Evolutionary conservation across 2,888 invertebrate genomes (phyloP), one percentile per base, ranked within the genome.

Genomic region (Cheilosia urbana): DNA sequence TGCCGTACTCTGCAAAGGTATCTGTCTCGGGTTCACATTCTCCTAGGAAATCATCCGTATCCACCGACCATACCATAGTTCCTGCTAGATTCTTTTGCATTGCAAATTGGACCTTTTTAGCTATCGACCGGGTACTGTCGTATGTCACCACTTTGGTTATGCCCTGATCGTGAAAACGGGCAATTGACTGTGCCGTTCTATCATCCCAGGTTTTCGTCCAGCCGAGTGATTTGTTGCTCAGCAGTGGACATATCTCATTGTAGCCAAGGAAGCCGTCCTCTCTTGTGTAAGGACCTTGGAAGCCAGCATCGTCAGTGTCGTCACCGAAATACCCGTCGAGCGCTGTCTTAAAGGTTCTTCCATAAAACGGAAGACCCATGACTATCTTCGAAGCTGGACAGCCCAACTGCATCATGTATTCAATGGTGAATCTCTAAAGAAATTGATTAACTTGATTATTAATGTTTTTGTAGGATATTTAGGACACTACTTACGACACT

Each of bases 11-110:
- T 0, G 92, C 89, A 87, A 93, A 94, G 0, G 93, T 92, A 57
- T 94, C 93, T 0, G 89, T 88, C 49, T 93, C 94, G 1, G 92
- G 90, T 0, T 91, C 90, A 85, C 97, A 97, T 60, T 93, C 93
- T 0, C 97, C 97, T 24, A 93, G 93, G 91, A 97, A 97, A 92
- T 97, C 97, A 87, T 98, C 97, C 0, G 97, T 97, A 90, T 97
- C 97, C 45, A 97, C 94, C 45, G 97, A 96, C 97, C 97, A 97
- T 5, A 97, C 95, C 97, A 97, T 97, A 0, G 96, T 94, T 1
- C 97, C 97, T 0, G 95, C 96, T 0, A 98, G 92, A 88, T 94
- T 93, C 42, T 90, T 91, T 81, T 94, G 93, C 90, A 95, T 93
- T 0, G 95, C 95, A 90, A 94, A 94, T 90, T 94, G 90, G 87